Evolutionary conservation across 2,113 vertebrate genomes (phyloP), one percentile per base, ranked within the genome.

Genomic region (Phyllopteryx taeniolatus): DNA sequence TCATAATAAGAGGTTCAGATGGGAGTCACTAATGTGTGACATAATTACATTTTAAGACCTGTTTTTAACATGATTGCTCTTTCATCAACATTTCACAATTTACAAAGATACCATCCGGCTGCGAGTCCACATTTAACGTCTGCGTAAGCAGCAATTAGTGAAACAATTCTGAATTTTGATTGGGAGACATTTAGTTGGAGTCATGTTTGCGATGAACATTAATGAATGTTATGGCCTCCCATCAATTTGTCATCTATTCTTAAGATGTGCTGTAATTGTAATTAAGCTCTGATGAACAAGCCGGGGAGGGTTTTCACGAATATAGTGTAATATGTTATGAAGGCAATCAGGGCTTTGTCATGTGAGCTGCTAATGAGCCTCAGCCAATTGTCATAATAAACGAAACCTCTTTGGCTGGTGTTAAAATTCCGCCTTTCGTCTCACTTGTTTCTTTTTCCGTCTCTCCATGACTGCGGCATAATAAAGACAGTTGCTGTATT

Each of bases 161-260:
- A 78, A 75, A 81, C 80, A 83, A 87, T 86, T 88, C 84, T 67
- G 78, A 74, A 61, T 82, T 88, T 84, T 90, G 88, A 91, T 90
- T 89, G 83, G 81, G 71, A 70, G 81, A 68, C 75, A 70, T 87
- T 85, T 77, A 84, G 77, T 76, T 77, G 74, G 73, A 57, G 72
- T 66, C 7, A 39, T 86, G 78, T 87, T 89, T 83, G 70, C 83
- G 87, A 89, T 90, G 82, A 90, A 70, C 85, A 83, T 88, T 88
- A 87, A 90, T 91, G 85, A 89, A 86, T 86, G 87, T 90, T 89
- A 82, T 83, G 84, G 83, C 83, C 88, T 83, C 85, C 77, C 85
- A 83, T 90, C 88, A 87, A 68, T 78, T 74, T 90, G 89, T 90
- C 89, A 84, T 89, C 90, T 88, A 86, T 88, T 90, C 81, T 88